Evolutionary conservation across 2,888 invertebrate species (phyloP).

Genomic region (Calameuta idolon): DNA sequence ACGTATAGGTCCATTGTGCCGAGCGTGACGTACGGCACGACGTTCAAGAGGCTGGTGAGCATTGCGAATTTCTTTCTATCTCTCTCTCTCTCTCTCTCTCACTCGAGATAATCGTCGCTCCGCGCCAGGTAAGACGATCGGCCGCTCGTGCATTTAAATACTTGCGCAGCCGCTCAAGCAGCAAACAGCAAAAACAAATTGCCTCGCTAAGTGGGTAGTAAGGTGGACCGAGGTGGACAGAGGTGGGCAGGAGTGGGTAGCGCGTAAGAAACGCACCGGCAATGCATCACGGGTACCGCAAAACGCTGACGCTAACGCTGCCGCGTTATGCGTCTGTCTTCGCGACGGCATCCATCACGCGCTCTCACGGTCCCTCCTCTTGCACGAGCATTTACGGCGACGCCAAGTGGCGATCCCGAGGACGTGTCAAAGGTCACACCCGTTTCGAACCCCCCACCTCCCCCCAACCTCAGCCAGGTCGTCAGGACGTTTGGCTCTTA

Average conservation of each 20-base stretch:
- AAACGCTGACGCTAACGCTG: slow-evolving; percentile 10
- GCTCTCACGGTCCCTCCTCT: slow-evolving; percentile 3
- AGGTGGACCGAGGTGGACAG: slow-evolving; percentile 21
- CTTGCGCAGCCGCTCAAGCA: slow-evolving; percentile 4
- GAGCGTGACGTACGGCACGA: slow-evolving; percentile 9
- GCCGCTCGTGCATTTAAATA: slow-evolving; percentile 3
- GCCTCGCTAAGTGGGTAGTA: slow-evolving; percentile 48
- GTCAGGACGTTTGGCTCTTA: not conserved
- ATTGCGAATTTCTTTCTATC: not conserved
- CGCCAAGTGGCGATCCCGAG: not conserved
- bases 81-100: not conserved
- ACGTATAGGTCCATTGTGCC: slow-evolving; percentile 9
- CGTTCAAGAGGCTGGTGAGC: not conserved
- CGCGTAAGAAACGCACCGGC: slow-evolving; percentile 44
- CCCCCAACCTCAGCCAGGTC: not conserved
- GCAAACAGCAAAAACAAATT: slow-evolving; percentile 46
- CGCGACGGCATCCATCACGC: slow-evolving; percentile 12
- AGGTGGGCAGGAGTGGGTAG: slow-evolving; percentile 43
- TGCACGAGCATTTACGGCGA: not conserved
- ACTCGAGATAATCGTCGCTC: not conserved
- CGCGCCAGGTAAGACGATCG: not conserved
- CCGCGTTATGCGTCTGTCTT: slow-evolving; percentile 13
- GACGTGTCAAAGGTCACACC: not conserved
- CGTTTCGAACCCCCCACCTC: not conserved
- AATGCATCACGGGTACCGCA: slow-evolving; percentile 38